phyloP scores from a whole-genome alignment of 1,140 invertebrate species.

The Phortica variegata region DNA sequence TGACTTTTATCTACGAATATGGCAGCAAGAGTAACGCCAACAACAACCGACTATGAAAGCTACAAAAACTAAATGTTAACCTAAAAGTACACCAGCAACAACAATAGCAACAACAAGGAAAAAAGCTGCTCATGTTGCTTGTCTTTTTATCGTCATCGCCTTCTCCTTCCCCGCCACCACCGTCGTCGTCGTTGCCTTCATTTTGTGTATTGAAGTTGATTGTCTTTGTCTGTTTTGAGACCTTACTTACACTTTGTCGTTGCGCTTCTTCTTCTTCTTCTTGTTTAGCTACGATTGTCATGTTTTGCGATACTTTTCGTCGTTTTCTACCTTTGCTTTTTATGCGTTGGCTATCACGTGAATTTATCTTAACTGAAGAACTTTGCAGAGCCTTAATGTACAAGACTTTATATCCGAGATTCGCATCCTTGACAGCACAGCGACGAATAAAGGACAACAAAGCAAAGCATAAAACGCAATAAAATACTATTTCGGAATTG shows the following conservation, averaged over 20 bases:
- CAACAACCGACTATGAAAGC: not conserved
- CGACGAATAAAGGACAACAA: slow-evolving; percentile 10
- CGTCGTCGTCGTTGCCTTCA: slow-evolving; percentile 20
- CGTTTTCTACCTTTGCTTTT: not conserved
- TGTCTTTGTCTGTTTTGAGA: slow-evolving; percentile 24
- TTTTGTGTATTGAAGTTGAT: slow-evolving; percentile 50
- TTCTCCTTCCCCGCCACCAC: not conserved
- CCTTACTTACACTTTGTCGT: slow-evolving; percentile 16
- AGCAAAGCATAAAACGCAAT: not conserved
- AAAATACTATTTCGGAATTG: too few relatives aligned
- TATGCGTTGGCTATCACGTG: slow-evolving; percentile 30
- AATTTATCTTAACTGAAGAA: slow-evolving; percentile 50
- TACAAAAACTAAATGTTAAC: too few relatives aligned
- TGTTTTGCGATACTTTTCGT: not conserved
- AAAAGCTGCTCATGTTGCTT: slow-evolving; percentile 2
- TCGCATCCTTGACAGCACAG: too few relatives aligned
- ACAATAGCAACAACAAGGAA: not conserved
- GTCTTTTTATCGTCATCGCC: slow-evolving; percentile 11
- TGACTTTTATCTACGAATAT: too few relatives aligned
- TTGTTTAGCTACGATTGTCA: slow-evolving; percentile 6
- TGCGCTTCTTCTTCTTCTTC: not conserved
- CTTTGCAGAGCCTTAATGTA: too few relatives aligned
- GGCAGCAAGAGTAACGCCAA: not conserved
- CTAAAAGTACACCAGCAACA: not conserved
- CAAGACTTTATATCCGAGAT: too few relatives aligned